Evolutionary conservation across 2,888 invertebrate species (phyloP), one percentile per base, ranked within the genome.

Genomic region (Rhingia rostrata): DNA sequence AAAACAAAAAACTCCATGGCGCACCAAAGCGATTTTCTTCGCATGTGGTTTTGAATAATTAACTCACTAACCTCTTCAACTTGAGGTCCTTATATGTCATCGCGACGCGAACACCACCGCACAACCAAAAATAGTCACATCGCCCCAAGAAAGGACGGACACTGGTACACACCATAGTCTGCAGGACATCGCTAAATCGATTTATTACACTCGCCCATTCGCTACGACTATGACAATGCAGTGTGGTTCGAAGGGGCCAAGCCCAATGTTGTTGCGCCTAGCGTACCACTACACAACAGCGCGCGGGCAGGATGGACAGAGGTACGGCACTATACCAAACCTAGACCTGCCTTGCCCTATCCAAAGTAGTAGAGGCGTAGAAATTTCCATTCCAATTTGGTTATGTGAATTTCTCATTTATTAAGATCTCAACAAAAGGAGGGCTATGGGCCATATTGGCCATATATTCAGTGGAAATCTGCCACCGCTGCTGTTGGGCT

Each of bases 311-410:
- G 22, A 22, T 22, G 1, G 22, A 22, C 22, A 22, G 22, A 22
- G 22, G 22, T 45, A 4, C 12, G 12, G 5, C 45, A 6, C 12
- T 9, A 5, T 49, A 30, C 9, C 5, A 22, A 30, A 49, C 30
- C 30, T 53, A 9, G 51, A 30, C 47, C 47, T 12, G 35, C 45
- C 49, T 22, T 61, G 12, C 53, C 14, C 22, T 22, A 22, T 22
- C 47, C 47, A 47, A 49, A 22, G 9, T 45, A 41, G 35, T 39
- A 69, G 63, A 74, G 80, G 80, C 84, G 80, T 80, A 84, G 69
- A 84, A 84, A 84, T 84, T 84, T 84, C 84, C 84, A 85, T 85
- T 85, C 75, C 85, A 81, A 85, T 85, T 81, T 85, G 85, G 85
- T 51, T 56, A 85, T 80, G 85, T 67, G 85, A 81, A 85, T 74